A percentile compares a stretch with the other conserved stretches of the same genome.
Evolutionary conservation across 2,797 vertebrate species (phyloP).

Genomic region (Staurois parvus): DNA sequence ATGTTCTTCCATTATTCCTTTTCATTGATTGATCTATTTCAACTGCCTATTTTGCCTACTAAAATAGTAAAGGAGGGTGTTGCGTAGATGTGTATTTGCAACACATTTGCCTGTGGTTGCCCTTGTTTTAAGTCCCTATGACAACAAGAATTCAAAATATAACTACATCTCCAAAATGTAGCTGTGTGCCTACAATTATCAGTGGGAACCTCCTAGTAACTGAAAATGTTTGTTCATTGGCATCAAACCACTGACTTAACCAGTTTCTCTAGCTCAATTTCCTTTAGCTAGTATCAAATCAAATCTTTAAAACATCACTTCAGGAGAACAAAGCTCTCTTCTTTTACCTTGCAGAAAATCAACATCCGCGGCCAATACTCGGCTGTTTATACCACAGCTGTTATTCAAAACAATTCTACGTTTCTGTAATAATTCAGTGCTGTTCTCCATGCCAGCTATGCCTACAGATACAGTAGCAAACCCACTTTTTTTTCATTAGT

Average conservation of each 20-base stretch:
- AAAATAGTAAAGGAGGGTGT: not conserved
- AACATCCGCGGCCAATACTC: not conserved
- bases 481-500: slow-evolving; percentile 32
- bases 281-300: slow-evolving; percentile 15
- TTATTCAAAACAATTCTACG: not conserved
- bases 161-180: not conserved
- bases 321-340: slow-evolving; percentile 21
- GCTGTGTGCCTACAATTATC: slow-evolving; percentile 9
- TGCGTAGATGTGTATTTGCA: not conserved
- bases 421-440: slow-evolving; percentile 27
- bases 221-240: slow-evolving; percentile 22
- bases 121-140: not conserved
- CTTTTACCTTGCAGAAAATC: not conserved
- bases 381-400: slow-evolving; percentile 11
- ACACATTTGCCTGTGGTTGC: not conserved
- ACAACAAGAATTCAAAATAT: not conserved
- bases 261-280: slow-evolving; percentile 25
- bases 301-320: slow-evolving; percentile 19
- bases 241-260: slow-evolving; percentile 24
- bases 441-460: not conserved
- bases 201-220: slow-evolving; percentile 3
- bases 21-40: not conserved
- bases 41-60: not conserved
- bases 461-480: slow-evolving; percentile 14
- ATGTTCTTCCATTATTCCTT: not conserved